phyloP scores from a whole-genome alignment of 2,113 vertebrate species.

The Pterocles gutturalis region DNA sequence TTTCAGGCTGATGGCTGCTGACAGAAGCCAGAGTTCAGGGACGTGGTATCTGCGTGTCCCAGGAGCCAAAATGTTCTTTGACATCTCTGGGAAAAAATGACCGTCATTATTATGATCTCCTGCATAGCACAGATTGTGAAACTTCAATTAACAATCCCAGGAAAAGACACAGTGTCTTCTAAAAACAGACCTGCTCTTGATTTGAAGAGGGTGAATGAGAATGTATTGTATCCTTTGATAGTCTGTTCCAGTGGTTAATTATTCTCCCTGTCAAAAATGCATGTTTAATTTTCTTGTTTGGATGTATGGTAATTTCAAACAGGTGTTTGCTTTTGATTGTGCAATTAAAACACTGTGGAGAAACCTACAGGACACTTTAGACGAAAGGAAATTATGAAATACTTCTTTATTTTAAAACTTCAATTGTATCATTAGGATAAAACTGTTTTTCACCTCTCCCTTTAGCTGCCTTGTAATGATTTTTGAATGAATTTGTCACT shows the following conservation, averaged over 20 bases:
- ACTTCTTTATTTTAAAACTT: constrained; percentile 1
- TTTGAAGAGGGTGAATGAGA: neutral
- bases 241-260: constrained; percentile 1
- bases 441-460: neutral
- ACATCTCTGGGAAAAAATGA: neutral
- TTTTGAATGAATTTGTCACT: neutral
- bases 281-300: neutral
- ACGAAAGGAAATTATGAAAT: constrained; percentile 14
- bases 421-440: neutral
- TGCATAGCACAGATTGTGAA: neutral
- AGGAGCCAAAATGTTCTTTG: constrained; percentile 13
- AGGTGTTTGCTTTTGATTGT: constrained; percentile 30
- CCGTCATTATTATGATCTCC: neutral
- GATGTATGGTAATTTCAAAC: constrained; percentile 39
- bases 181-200: neutral
- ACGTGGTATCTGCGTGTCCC: neutral
- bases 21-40: neutral
- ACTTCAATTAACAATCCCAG: neutral
- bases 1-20: neutral
- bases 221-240: neutral
- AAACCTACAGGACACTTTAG: neutral
- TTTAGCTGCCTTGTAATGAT: neutral
- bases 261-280: neutral
- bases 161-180: neutral
- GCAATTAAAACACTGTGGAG: neutral